These are phyloP conservation scores for Ceryle rudis DNA, from an alignment of 2,797 vertebrate genomes.

Conservation along the genomic window DNA sequence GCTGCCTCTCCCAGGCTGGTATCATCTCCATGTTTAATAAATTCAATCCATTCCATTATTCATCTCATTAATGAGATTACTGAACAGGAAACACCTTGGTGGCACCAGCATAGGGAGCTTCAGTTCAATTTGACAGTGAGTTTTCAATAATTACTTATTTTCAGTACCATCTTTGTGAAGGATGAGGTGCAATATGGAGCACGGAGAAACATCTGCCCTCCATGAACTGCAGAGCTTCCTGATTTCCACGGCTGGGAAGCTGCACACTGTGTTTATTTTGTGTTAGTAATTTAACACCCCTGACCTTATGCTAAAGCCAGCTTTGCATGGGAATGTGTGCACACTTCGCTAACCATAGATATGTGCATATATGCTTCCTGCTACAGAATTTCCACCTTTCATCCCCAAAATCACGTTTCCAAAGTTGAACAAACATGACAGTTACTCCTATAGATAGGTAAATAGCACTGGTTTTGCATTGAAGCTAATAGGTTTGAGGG, in stretches of 20 bases:
- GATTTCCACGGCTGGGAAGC: background rate
- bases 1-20: background rate
- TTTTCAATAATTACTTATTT: background rate
- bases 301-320: background rate
- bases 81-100: conserved; percentile 41
- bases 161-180: background rate
- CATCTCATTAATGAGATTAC: conserved; percentile 27
- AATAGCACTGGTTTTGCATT: background rate
- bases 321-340: background rate
- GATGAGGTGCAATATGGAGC: background rate
- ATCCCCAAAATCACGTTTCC: background rate
- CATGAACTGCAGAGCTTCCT: background rate
- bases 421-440: background rate
- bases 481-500: background rate
- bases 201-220: background rate
- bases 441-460: background rate
- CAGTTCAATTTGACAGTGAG: background rate
- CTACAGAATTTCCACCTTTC: background rate
- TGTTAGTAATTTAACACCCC: background rate
- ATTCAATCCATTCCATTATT: conserved; percentile 28
- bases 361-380: background rate
- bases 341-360: background rate
- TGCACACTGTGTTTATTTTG: background rate
- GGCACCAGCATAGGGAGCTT: background rate
- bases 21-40: conserved; percentile 17